Percentiles rank a stretch among this genome's conserved stretches.
Conservation (phyloP, 1,140 invertebrate species). For the Bombus soroeensis region DNA sequence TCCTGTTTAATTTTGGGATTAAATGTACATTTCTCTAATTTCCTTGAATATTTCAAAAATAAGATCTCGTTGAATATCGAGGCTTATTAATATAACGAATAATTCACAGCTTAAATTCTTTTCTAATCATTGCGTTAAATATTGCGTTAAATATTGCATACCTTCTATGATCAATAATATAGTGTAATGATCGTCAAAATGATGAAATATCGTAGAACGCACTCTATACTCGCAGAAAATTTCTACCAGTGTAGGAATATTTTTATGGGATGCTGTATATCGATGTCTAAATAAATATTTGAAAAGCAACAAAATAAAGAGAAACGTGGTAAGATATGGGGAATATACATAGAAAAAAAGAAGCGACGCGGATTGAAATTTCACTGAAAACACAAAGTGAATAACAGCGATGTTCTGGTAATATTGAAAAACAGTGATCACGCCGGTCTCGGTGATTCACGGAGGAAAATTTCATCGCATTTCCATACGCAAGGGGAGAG, state of each 20-base stretch:
- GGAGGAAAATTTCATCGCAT: constrained; percentile 24
- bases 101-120: neutral
- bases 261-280: neutral
- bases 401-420: neutral
- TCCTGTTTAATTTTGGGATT: too few relatives aligned
- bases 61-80: neutral
- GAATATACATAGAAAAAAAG: neutral
- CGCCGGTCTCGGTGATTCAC: neutral
- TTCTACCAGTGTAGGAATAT: neutral
- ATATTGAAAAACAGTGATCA: constrained; percentile 18
- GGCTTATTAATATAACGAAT: neutral
- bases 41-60: too few relatives aligned
- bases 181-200: too few relatives aligned
- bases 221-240: neutral
- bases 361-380: neutral
- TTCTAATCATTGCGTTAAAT: neutral
- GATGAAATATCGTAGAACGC: too few relatives aligned
- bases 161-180: too few relatives aligned
- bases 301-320: neutral
- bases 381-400: neutral
- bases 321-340: too few relatives aligned
- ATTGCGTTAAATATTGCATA: too few relatives aligned
- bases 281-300: neutral
- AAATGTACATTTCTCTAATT: too few relatives aligned
- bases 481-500: neutral